Conservation (phyloP, 2,888 invertebrate species). For the Mesorhabditis sp. region DNA sequence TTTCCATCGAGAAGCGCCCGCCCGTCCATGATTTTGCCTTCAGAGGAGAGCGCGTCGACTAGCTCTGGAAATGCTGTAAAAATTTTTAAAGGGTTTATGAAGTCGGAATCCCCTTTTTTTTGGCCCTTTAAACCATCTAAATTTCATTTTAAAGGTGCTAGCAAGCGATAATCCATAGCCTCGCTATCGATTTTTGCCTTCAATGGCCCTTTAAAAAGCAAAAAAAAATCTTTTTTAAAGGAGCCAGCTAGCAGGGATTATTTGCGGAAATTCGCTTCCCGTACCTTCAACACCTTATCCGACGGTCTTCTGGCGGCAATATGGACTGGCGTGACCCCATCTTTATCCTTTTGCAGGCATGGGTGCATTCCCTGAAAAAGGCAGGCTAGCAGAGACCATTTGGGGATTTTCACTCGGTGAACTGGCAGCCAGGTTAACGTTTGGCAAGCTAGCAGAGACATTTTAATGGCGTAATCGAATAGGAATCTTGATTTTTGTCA, state of each 20-base stretch:
- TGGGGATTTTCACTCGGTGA: neutral
- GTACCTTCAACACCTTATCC: conserved; percentile 41
- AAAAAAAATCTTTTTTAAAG: neutral
- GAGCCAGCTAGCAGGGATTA: too few species aligned
- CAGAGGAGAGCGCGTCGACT: conserved; percentile 14
- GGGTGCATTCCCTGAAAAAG: conserved; percentile 6
- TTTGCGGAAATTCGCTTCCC: neutral
- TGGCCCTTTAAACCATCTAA: too few species aligned
- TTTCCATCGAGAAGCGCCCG: conserved; percentile 29
- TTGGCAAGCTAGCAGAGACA: neutral
- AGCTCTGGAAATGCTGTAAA: conserved; percentile 21
- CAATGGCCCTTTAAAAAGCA: neutral
- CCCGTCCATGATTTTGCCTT: conserved; percentile 20
- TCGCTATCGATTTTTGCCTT: too few species aligned
- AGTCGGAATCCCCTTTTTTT: too few species aligned
- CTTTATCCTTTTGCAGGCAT: conserved; percentile 33
- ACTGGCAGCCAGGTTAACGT: neutral
- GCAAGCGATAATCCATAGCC: too few species aligned
- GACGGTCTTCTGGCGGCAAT: conserved; percentile 41
- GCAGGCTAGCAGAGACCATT: neutral
- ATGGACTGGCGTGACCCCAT: conserved; percentile 48
- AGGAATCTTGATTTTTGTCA: too few species aligned
- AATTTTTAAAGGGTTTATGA: too few species aligned
- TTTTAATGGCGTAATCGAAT: neutral
- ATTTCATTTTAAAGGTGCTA: too few species aligned